These are phyloP conservation scores for Jacana jacana DNA, from an alignment of 2,113 vertebrate genomes.

Conservation along the genomic window DNA sequence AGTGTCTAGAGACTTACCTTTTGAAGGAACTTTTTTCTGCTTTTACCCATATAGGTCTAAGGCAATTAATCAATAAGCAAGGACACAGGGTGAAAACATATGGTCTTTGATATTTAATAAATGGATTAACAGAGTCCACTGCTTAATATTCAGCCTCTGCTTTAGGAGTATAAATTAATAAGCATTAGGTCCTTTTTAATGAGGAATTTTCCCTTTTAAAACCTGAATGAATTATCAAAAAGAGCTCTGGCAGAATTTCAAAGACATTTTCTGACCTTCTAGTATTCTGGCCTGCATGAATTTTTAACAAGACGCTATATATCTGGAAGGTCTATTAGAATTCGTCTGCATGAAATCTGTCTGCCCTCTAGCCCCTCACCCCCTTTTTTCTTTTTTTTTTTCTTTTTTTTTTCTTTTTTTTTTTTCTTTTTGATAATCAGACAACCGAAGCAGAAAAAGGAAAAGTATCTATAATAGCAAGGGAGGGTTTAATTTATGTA, in stretches of 20 bases:
- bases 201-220: constrained; percentile 79
- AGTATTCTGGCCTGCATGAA: constrained; percentile 75
- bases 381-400: neutral
- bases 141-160: constrained; percentile 73
- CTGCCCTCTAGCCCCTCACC: neutral
- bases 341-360: constrained; percentile 61
- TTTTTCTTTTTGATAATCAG: neutral
- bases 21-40: neutral
- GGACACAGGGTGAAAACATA: constrained; percentile 69
- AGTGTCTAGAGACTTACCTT: neutral
- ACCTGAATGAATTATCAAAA: constrained; percentile 79
- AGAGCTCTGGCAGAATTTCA: constrained; percentile 78
- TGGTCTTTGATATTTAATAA: constrained; percentile 80
- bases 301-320: constrained; percentile 79
- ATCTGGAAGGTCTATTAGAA: constrained; percentile 73
- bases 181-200: constrained; percentile 75
- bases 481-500: constrained; percentile 54
- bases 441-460: constrained; percentile 48
- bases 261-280: constrained; percentile 84
- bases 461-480: constrained; percentile 40
- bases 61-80: constrained; percentile 74
- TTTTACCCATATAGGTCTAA: constrained; percentile 50
- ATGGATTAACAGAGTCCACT: constrained; percentile 69
- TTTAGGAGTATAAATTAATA: constrained; percentile 79
- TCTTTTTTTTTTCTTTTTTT: neutral